phyloP scores from a whole-genome alignment of 2,888 invertebrate genomes.

The Amphimallon solstitiale region DNA sequence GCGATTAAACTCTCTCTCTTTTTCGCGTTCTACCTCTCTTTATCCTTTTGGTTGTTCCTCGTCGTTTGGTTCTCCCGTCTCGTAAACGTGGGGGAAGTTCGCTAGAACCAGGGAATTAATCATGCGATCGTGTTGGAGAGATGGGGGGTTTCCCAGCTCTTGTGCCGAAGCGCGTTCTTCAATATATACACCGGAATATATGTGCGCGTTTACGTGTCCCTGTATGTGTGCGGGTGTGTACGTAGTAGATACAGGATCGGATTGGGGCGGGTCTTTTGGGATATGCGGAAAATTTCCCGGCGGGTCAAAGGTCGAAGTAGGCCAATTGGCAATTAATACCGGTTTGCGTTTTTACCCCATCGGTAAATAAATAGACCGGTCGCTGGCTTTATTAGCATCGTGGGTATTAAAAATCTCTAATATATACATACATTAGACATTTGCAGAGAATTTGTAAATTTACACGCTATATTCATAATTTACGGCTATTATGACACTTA shows the following conservation, averaged over 20 bases:
- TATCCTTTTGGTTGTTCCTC: conserved; percentile 44
- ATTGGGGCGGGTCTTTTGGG: conserved; percentile 34
- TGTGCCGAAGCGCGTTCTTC: conserved; percentile 31
- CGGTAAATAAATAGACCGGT: conserved; percentile 28
- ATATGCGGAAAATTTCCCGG: conserved; percentile 32
- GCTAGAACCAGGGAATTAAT: conserved; percentile 50
- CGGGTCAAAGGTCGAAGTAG: conserved; percentile 32
- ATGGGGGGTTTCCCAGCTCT: conserved; percentile 45
- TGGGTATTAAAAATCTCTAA: conserved; percentile 13
- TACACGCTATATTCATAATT: no score
- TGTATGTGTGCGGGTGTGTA: conserved; percentile 12
- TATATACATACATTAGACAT: conserved; percentile 14
- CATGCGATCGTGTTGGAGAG: conserved; percentile 51
- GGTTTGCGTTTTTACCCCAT: conserved; percentile 19
- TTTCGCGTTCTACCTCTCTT: conserved; percentile 47
- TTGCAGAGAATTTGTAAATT: background rate
- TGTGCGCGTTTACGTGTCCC: conserved; percentile 22
- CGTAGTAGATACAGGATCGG: conserved; percentile 26
- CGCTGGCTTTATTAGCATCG: conserved; percentile 17
- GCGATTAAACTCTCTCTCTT: conserved; percentile 44
- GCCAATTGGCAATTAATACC: conserved; percentile 31
- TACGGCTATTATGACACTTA: no score
- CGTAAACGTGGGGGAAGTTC: conserved; percentile 46
- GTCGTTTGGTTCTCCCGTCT: conserved; percentile 50
- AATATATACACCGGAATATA: conserved; percentile 22